phyloP scores from a whole-genome alignment of 2,113 vertebrate genomes.

The Thymallus thymallus region DNA sequence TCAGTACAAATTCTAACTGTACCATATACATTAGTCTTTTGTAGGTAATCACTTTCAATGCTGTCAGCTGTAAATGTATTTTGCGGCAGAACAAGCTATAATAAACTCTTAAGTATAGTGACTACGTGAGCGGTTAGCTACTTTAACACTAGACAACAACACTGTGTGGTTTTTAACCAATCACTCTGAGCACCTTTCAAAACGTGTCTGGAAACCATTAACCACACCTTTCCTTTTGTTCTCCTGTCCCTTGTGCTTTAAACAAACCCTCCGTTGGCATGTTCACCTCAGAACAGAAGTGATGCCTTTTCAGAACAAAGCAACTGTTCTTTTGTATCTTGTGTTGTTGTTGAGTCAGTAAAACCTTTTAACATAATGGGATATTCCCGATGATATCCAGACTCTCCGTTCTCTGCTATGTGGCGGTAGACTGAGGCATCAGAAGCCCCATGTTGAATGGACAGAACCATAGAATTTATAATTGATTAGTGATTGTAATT shows the following conservation, averaged over 20 bases:
- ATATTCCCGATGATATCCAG: neutral
- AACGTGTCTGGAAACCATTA: constrained; percentile 43
- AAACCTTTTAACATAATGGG: constrained; percentile 43
- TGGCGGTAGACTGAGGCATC: no score
- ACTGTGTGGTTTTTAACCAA: constrained; percentile 23
- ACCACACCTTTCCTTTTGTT: constrained; percentile 12
- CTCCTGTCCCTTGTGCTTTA: constrained; percentile 20
- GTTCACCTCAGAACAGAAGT: constrained; percentile 42
- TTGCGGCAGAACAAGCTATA: neutral
- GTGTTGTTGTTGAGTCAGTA: constrained; percentile 31
- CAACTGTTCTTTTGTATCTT: constrained; percentile 26
- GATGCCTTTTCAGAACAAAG: constrained; percentile 30
- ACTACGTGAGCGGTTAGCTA: constrained; percentile 4
- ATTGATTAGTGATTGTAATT: no score
- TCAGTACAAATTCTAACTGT: no score
- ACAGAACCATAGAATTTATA: no score
- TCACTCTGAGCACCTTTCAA: constrained; percentile 61
- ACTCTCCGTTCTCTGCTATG: neutral
- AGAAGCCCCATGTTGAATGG: no score
- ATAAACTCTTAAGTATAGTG: neutral
- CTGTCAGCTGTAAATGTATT: neutral
- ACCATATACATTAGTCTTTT: no score
- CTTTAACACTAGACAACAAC: constrained; percentile 1
- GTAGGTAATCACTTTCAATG: no score
- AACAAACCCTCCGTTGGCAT: constrained; percentile 45